Evolutionary conservation across 1,140 invertebrate species (phyloP).

Genomic region (Drosophila sulfurigaster): DNA sequence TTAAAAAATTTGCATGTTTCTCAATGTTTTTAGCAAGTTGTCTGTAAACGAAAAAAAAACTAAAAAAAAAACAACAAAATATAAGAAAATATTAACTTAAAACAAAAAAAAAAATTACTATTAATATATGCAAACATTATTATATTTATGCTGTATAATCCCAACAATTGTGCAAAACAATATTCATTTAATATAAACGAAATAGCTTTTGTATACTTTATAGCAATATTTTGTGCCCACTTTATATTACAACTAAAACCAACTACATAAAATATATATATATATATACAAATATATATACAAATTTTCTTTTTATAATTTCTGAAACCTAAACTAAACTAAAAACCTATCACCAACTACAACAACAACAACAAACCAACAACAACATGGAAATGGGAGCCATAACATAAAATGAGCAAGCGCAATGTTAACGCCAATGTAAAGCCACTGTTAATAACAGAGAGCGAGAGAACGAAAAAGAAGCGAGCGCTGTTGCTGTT

Average conservation of each 20-base stretch:
- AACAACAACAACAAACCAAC: conserved; percentile 3
- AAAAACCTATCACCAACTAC: conserved; percentile 19
- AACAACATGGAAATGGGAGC: conserved; percentile 13
- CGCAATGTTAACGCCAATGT: neutral
- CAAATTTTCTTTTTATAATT: conserved; percentile 72
- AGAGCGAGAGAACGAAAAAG: neutral
- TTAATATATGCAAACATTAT: conserved; percentile 45
- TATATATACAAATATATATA: conserved; percentile 50
- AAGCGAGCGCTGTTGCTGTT: conserved; percentile 30
- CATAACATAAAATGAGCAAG: conserved; percentile 26
- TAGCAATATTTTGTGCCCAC: conserved; percentile 70
- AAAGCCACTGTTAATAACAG: neutral
- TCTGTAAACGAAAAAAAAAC: conserved; percentile 53
- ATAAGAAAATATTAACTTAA: conserved; percentile 42
- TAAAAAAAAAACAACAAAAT: conserved; percentile 39
- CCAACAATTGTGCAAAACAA: conserved; percentile 62
- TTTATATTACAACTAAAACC: conserved; percentile 62
- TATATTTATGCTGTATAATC: conserved; percentile 68
- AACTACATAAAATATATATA: conserved; percentile 48
- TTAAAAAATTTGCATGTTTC: conserved; percentile 84
- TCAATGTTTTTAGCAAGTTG: conserved; percentile 84
- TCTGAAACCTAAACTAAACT: conserved; percentile 57
- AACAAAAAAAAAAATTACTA: conserved; percentile 54
- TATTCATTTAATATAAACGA: conserved; percentile 58
- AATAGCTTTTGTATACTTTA: conserved; percentile 69